phyloP scores from a whole-genome alignment of 2,113 vertebrate species.

The Ginglymostoma cirratum region DNA sequence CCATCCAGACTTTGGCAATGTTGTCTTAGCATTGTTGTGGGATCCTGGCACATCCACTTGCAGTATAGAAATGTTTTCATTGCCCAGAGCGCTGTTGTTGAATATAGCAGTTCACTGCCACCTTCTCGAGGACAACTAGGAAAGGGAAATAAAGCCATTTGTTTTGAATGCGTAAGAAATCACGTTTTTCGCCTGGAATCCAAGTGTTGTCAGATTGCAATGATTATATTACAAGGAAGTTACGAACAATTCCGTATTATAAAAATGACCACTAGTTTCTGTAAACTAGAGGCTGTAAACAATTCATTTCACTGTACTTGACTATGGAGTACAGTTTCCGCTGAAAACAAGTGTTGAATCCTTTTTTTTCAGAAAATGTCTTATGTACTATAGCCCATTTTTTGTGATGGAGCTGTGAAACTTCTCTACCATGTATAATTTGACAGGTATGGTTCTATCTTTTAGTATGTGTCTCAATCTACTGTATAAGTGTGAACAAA shows the following conservation, averaged over 20 bases:
- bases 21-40: neutral
- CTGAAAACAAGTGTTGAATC: neutral
- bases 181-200: neutral
- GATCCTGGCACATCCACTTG: neutral
- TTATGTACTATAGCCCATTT: neutral
- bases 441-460: neutral
- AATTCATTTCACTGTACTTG: neutral
- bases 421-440: neutral
- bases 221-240: neutral
- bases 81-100: neutral
- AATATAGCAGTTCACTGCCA: no score
- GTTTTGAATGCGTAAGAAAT: neutral
- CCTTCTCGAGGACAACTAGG: neutral
- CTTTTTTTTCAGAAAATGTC: neutral
- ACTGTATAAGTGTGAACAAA: neutral
- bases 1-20: neutral
- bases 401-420: neutral
- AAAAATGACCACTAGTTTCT: neutral
- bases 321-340: neutral
- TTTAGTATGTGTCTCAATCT: neutral
- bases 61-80: neutral
- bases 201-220: neutral
- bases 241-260: neutral
- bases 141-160: neutral
- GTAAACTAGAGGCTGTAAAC: no score